phyloP scores from a whole-genome alignment of 1,140 invertebrate genomes.

The Aphelenchoides fujianensis region DNA sequence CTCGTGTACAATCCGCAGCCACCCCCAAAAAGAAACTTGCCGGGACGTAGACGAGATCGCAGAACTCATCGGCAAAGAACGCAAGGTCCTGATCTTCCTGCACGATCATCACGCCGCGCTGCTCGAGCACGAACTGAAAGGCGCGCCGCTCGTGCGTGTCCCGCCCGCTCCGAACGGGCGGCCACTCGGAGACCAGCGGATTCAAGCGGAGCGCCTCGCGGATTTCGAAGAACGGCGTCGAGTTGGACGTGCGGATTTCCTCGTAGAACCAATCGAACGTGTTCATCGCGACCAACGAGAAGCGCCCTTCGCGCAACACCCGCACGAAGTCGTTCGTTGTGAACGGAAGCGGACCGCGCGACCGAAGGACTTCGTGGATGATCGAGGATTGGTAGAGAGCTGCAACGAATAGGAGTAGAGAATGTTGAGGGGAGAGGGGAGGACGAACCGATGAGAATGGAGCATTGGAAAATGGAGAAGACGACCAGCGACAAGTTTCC shows the following conservation, averaged over 20 bases:
- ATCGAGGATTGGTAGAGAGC: background rate
- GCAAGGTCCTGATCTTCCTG: background rate
- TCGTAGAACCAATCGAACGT: no score
- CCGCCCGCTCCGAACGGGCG: no score
- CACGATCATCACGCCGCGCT: background rate
- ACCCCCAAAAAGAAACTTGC: no score
- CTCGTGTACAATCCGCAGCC: no score
- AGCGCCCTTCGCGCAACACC: background rate
- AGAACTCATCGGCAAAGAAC: background rate
- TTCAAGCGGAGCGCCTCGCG: no score
- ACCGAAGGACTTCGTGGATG: background rate
- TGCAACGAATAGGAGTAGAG: background rate
- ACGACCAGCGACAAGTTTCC: background rate
- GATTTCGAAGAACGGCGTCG: no score
- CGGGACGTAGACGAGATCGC: background rate
- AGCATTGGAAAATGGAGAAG: background rate
- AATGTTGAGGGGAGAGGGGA: background rate
- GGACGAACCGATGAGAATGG: background rate
- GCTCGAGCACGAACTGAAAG: no score
- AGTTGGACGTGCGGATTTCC: no score
- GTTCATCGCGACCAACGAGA: background rate
- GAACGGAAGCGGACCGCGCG: background rate
- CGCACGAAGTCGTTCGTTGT: background rate
- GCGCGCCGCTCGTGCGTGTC: no score
- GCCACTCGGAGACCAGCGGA: no score